phyloP scores from a whole-genome alignment of 2,888 invertebrate species.

The Zonitis immaculata region DNA sequence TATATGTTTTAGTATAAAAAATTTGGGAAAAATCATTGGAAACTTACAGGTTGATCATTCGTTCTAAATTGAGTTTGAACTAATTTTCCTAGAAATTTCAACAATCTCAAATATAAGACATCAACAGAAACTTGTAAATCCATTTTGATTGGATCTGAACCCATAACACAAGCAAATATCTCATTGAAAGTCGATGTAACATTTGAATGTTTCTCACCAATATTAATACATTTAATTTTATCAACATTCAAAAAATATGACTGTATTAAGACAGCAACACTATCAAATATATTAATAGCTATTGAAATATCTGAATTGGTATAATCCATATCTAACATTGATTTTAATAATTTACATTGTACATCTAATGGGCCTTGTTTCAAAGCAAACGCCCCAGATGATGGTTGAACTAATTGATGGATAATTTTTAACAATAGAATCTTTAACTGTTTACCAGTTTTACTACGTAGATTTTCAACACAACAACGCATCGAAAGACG shows the following conservation, averaged over 20 bases:
- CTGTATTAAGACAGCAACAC: constrained; percentile 58
- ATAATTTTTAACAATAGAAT: constrained; percentile 66
- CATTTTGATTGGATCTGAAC: constrained; percentile 58
- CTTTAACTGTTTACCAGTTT: constrained; percentile 56
- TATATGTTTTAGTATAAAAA: not conserved
- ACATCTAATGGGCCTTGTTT: constrained; percentile 69
- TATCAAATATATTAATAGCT: constrained; percentile 69
- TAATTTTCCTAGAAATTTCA: constrained; percentile 59
- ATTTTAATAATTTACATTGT: constrained; percentile 66
- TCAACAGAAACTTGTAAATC: constrained; percentile 67
- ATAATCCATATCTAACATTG: constrained; percentile 61
- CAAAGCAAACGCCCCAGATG: constrained; percentile 56
- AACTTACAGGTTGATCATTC: constrained; percentile 42
- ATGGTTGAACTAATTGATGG: constrained; percentile 65
- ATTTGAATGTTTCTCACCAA: constrained; percentile 51
- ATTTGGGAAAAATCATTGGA: not conserved
- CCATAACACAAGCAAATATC: constrained; percentile 68
- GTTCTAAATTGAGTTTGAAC: constrained; percentile 59
- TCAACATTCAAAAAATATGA: constrained; percentile 55
- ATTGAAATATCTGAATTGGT: constrained; percentile 65
- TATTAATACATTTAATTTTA: constrained; percentile 54
- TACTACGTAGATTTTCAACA: constrained; percentile 53
- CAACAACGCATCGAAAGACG: constrained; percentile 65
- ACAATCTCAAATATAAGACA: constrained; percentile 64
- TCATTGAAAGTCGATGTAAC: constrained; percentile 65